Conservation (phyloP, 2,888 invertebrate genomes). For the Drosophila kuntzei region DNA sequence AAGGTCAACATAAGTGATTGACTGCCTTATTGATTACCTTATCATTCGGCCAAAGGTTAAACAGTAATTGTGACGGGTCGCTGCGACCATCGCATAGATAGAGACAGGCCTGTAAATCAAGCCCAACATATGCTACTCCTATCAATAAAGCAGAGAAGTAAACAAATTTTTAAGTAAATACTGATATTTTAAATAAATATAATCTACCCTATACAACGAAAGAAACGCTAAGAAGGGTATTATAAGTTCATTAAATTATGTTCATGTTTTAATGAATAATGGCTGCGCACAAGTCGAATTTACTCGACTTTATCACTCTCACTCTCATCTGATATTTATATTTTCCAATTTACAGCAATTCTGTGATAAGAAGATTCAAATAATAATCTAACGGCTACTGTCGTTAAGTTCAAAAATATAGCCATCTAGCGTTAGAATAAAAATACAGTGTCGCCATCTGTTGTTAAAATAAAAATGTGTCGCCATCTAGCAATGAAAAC, state of each 20-base stretch:
- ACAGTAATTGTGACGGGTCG: constrained; percentile 19
- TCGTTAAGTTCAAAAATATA: background rate
- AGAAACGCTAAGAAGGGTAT: background rate
- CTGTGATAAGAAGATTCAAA: constrained; percentile 15
- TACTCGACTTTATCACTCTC: no score
- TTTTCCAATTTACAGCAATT: background rate
- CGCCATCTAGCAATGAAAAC: constrained; percentile 16
- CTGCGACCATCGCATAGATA: constrained; percentile 15
- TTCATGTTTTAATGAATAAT: background rate
- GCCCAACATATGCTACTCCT: background rate
- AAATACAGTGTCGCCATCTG: background rate
- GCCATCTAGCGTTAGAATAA: constrained; percentile 15
- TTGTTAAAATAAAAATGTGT: background rate
- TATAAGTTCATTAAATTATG: background rate
- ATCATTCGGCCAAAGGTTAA: constrained; percentile 44
- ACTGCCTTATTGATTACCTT: constrained; percentile 52
- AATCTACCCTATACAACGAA: background rate
- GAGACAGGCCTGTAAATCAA: constrained; percentile 5
- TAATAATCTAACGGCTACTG: background rate
- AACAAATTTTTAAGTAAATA: background rate
- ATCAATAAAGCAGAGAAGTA: background rate
- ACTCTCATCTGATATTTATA: background rate
- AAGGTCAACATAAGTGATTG: constrained; percentile 47
- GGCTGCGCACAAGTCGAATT: no score
- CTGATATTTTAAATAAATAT: background rate